Evolutionary conservation across 2,797 vertebrate species (phyloP).

Genomic region (Clarias fuscus): DNA sequence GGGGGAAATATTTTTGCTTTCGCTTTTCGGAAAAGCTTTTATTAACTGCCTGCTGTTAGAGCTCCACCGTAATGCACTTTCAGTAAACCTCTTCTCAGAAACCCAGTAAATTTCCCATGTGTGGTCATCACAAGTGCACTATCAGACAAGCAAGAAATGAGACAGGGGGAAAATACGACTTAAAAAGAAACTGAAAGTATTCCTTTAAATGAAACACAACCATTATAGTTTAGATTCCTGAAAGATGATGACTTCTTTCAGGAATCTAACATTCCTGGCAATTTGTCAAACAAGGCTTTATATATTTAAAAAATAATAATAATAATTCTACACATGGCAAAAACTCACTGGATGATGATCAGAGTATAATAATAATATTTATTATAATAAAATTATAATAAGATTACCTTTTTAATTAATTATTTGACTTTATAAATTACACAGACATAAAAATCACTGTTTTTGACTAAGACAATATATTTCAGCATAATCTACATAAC

Average conservation of each 20-base stretch:
- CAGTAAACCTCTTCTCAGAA: not conserved
- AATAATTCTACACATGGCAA: not conserved
- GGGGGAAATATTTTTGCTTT: not conserved
- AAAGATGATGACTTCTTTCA: not conserved
- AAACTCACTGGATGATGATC: not conserved
- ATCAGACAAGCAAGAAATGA: not conserved
- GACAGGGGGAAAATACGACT: not conserved
- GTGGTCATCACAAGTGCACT: not conserved
- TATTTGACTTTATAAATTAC: too few relatives aligned
- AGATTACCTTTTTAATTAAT: too few relatives aligned
- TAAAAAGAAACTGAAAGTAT: not conserved
- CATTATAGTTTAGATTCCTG: not conserved
- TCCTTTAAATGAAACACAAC: not conserved
- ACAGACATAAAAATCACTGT: too few relatives aligned
- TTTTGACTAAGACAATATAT: not conserved
- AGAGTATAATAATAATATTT: not conserved
- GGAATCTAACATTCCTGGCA: not conserved
- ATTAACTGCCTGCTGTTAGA: not conserved
- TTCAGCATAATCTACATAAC: not conserved
- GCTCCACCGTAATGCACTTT: not conserved
- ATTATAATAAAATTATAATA: not conserved
- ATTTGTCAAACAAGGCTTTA: not conserved
- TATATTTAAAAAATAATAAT: not conserved
- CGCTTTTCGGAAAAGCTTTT: not conserved
- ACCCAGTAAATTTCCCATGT: not conserved